These are phyloP conservation scores for Scaptomyza flava DNA, from an alignment of 2,888 invertebrate genomes.

Conservation along the genomic window DNA sequence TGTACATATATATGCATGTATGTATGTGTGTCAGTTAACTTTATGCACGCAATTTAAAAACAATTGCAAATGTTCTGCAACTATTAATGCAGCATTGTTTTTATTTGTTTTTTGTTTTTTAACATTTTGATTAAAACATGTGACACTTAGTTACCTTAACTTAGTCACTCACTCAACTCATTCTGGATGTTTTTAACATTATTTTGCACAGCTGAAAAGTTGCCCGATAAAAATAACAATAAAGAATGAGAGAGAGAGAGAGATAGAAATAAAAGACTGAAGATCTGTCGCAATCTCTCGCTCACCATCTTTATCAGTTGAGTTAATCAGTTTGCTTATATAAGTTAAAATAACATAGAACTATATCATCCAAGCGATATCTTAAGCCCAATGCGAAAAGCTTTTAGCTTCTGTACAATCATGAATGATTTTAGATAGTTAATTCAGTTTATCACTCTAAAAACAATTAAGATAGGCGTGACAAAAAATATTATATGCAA, in stretches of 20 bases:
- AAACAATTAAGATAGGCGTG: no score
- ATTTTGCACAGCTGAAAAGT: constrained; percentile 36
- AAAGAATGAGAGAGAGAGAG: neutral
- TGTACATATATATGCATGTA: constrained; percentile 11
- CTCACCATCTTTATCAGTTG: constrained; percentile 23
- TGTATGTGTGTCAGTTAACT: neutral
- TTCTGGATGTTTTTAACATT: neutral
- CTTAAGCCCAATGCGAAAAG: constrained; percentile 16
- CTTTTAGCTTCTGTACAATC: neutral
- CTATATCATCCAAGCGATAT: constrained; percentile 4
- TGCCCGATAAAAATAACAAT: constrained; percentile 31
- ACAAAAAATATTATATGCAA: no score
- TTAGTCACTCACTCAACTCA: constrained; percentile 2
- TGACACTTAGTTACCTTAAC: constrained; percentile 28
- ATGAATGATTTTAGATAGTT: neutral
- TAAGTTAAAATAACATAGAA: constrained; percentile 7
- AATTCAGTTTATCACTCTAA: no score
- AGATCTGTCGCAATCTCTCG: constrained; percentile 28
- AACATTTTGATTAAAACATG: constrained; percentile 35
- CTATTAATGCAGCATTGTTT: constrained; percentile 4
- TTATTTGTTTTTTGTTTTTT: neutral
- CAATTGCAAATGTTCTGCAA: constrained; percentile 14
- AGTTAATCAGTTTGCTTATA: constrained; percentile 27
- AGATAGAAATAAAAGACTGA: neutral
- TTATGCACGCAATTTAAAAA: constrained; percentile 9